Evolutionary conservation across 2,797 vertebrate species (phyloP), one percentile per base, ranked within the genome.

Genomic region (Melopsittacus undulatus): DNA sequence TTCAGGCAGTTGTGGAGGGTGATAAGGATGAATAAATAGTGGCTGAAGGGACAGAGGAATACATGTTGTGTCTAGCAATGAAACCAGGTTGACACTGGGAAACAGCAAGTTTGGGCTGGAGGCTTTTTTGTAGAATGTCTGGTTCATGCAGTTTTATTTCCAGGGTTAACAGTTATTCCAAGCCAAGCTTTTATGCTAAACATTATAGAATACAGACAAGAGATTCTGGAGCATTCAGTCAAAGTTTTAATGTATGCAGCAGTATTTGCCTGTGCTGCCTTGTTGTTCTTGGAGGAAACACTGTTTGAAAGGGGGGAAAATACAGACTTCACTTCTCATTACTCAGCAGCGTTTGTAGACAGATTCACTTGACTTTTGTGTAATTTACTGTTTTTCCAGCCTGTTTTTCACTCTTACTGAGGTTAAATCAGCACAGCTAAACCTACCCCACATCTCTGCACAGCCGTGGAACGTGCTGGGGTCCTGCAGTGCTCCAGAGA

Each of bases 191-290:
- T n/a, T 22, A 1, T 42, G 68, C 56, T 22, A 5, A 80, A n/a
- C 27, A 1, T 11, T 20, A 1, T 0, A 5, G 67, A 79, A 16
- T 5, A 8, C 0, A 26, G 52, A 3, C 11, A 22, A 19, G 74
- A 51, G 36, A 8, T 51, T 73, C 34, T 22, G 21, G 51, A 76
- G 77, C 56, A 0, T 24, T 45, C 63, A 1, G 21, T 20, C 36
- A 1, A n/a, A 29, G 57, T 19, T 85, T 11, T 42, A 24, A 45
- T 38, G n/a, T 6, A 3, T 32, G 61, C 56, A 52, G 5, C n/a
- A 46, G 54, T 48, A 52, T 30, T 8, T 83, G 70, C n/a, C 51
- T 62, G 70, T 4, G 14, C 61, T 77, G 79, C 88, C 40, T 32
- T 1, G 0, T 20, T 38, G 72, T 36, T 83, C 49, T n/a, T 32